phyloP scores from a whole-genome alignment of 2,113 vertebrate genomes.

The Malurus melanocephalus region DNA sequence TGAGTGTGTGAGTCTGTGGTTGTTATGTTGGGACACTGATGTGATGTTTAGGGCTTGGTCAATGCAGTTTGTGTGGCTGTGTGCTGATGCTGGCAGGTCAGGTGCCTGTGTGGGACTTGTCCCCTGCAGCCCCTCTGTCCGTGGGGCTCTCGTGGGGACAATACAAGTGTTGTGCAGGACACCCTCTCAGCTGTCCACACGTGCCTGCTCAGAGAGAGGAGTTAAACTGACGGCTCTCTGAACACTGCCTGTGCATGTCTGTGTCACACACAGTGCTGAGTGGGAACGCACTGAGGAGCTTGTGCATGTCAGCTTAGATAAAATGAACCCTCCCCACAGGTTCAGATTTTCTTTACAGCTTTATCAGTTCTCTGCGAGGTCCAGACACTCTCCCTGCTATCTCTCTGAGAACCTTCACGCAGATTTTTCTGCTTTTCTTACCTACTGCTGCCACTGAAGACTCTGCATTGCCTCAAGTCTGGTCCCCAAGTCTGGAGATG shows the following conservation, averaged over 20 bases:
- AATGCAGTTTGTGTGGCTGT: background rate
- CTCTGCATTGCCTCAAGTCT: background rate
- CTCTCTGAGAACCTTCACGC: background rate
- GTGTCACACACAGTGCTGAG: background rate
- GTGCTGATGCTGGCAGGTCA: background rate
- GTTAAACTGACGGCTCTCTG: background rate
- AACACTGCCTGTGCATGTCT: accelerated
- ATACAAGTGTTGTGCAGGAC: accelerated
- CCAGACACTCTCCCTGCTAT: background rate
- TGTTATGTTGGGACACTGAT: background rate
- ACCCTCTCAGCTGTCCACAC: accelerated
- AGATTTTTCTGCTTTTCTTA: background rate
- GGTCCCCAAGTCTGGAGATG: background rate
- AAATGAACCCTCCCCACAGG: background rate
- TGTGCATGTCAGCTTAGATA: too few relatives aligned
- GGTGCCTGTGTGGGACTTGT: accelerated
- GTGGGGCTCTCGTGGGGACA: too few relatives aligned
- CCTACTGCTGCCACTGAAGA: background rate
- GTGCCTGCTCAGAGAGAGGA: background rate
- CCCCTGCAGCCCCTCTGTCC: background rate
- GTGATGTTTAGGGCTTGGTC: background rate
- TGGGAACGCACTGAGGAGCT: background rate
- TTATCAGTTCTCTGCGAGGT: background rate
- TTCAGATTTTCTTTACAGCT: background rate
- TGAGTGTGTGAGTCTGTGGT: background rate